A percentile compares a stretch with the other conserved stretches of the same genome.
Conservation (phyloP, 2,113 vertebrate genomes). For the Capreolus pygargus region DNA sequence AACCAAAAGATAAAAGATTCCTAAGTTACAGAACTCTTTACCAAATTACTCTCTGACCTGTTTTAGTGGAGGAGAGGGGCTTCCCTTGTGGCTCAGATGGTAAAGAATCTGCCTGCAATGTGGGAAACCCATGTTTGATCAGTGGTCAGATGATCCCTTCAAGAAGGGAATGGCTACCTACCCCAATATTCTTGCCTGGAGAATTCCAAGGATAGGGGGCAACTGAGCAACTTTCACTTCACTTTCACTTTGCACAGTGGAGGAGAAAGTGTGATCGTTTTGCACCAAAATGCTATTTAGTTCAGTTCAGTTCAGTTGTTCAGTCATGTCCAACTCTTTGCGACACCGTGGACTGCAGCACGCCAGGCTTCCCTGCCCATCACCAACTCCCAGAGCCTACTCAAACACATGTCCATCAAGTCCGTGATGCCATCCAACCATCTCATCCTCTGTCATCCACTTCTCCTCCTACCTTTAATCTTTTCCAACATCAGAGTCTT, state of each 20-base stretch:
- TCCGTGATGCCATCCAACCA: not conserved
- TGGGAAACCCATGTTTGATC: not conserved
- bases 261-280: not conserved
- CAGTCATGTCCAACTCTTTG: not conserved
- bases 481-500: not conserved
- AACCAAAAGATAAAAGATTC: not conserved
- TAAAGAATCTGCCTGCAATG: not conserved
- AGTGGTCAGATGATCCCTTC: not conserved
- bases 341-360: not conserved
- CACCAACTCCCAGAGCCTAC: not conserved
- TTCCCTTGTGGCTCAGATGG: not conserved
- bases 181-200: not conserved
- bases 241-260: not conserved
- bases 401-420: not conserved
- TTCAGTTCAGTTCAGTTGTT: not conserved
- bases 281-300: not conserved
- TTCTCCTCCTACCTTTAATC: not conserved
- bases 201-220: not conserved
- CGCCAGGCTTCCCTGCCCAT: not conserved
- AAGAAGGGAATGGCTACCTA: not conserved
- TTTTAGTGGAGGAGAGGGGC: not conserved
- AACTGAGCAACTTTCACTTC: not conserved
- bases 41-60: not conserved
- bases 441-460: not conserved
- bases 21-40: not conserved